Conservation (phyloP, 2,797 vertebrate genomes). For the Cephalopachus bancanus region DNA sequence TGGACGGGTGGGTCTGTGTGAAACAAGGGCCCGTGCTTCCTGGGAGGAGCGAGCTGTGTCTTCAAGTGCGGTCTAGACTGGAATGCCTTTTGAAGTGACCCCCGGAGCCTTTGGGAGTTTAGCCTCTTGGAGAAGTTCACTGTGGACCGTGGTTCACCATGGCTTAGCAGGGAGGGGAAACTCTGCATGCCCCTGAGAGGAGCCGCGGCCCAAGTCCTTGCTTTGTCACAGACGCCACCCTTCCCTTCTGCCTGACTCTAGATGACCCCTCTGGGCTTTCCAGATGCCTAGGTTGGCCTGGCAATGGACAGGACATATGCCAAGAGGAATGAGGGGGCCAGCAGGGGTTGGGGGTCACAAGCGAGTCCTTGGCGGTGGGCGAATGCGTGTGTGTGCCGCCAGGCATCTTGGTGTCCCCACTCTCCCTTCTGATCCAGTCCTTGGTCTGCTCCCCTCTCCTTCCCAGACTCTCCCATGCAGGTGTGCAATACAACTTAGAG, state of each 20-base stretch:
- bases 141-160: rapidly evolving
- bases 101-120: not conserved
- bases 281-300: not conserved
- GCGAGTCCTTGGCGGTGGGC: not conserved
- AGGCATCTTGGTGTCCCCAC: no score
- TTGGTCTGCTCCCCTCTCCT: no score
- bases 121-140: not conserved
- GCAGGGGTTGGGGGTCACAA: not conserved
- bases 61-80: not conserved
- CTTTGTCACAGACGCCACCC: not conserved
- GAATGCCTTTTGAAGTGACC: not conserved
- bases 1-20: not conserved
- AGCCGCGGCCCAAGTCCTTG: not conserved
- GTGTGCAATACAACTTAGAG: no score
- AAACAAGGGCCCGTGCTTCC: not conserved
- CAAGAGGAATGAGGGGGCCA: not conserved
- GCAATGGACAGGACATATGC: not conserved
- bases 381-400: not conserved
- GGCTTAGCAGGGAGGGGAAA: not conserved
- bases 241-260: not conserved
- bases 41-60: not conserved
- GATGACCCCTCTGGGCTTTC: not conserved
- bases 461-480: no score
- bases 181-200: not conserved
- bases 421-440: no score